These are phyloP conservation scores for Sicus ferrugineus DNA, from an alignment of 2,888 invertebrate genomes.

Conservation along the genomic window DNA sequence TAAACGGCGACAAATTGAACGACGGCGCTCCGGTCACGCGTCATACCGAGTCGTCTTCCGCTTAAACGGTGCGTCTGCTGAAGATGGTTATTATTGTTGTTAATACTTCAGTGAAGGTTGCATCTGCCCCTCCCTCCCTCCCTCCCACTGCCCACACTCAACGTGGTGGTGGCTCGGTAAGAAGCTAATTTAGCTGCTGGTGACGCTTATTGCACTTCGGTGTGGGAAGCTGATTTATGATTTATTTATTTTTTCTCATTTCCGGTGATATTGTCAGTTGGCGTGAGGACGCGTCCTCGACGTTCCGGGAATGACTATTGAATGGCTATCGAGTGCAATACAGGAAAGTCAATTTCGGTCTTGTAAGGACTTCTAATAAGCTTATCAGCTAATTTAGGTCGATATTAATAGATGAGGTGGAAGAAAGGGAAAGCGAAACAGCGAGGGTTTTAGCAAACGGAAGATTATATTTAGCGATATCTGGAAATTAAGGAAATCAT, in stretches of 20 bases:
- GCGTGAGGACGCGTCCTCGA: no score
- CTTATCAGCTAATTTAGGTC: background rate
- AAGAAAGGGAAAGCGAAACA: background rate
- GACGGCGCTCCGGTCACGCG: constrained; percentile 62
- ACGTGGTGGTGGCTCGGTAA: background rate
- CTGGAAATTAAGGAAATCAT: no score
- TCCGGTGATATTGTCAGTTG: constrained; percentile 48
- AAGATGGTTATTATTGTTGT: constrained; percentile 11
- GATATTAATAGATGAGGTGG: background rate
- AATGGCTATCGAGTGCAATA: background rate
- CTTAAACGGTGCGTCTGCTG: constrained; percentile 36
- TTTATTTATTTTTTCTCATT: constrained; percentile 59
- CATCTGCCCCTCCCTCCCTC: background rate
- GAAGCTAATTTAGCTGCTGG: constrained; percentile 1
- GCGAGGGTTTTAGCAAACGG: background rate
- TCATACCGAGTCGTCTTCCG: constrained; percentile 59
- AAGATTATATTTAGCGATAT: no score
- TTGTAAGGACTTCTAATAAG: constrained; percentile 5
- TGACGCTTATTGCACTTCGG: constrained; percentile 13
- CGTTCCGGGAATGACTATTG: background rate
- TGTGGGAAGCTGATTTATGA: constrained; percentile 41
- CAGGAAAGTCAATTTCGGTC: constrained; percentile 19
- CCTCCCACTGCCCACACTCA: background rate
- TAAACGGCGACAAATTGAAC: constrained; percentile 65
- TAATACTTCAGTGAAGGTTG: background rate